Evolutionary conservation across 2,797 vertebrate genomes (phyloP), one percentile per base, ranked within the genome.

Genomic region (Lates japonicus): DNA sequence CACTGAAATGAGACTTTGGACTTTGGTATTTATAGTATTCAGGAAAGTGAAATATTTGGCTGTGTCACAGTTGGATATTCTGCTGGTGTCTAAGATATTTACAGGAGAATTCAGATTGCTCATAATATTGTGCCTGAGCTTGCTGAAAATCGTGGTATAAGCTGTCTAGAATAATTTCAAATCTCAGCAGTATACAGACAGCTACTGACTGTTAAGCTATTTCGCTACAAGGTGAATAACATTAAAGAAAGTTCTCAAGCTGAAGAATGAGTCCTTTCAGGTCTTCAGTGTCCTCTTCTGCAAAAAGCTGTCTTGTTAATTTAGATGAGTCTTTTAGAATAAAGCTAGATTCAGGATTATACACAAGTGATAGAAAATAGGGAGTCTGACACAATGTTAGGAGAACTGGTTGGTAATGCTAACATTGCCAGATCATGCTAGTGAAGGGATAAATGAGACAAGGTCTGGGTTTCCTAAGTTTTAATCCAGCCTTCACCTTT

Each of bases 181-280:
- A 5, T 22, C 60, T 65, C 9, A 52, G 2, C 29, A 19, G 33
- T 46, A 70, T 29, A 3, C 22, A 41, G 51, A 55, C 51, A 67
- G 46, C 31, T 64, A n/a, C 25, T n/a, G n/a, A n/a, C n/a, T n/a
- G 41, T 33, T 6, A 4, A 49, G 54, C 2, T 55, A 31, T n/a
- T n/a, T n/a, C n/a, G n/a, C n/a, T n/a, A n/a, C n/a, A n/a, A n/a
- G n/a, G n/a, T n/a, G n/a, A n/a, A n/a, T 20, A 51, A 13, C 19
- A 71, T 48, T 55, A 29, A 81, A 70, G 39, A 51, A 25, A 12
- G 29, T 60, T 49, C 16, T 55, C 67, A 51, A 67, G 62, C 31
- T 49, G 3, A 33, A 14, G 3, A 66, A 73, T 13, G 35, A 58
- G 25, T 69, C 48, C 33, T 57, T 63, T 29, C 33, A 44, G 10